Evolutionary conservation across 2,113 vertebrate species (phyloP).

Genomic region (Spizaetus ornatus): DNA sequence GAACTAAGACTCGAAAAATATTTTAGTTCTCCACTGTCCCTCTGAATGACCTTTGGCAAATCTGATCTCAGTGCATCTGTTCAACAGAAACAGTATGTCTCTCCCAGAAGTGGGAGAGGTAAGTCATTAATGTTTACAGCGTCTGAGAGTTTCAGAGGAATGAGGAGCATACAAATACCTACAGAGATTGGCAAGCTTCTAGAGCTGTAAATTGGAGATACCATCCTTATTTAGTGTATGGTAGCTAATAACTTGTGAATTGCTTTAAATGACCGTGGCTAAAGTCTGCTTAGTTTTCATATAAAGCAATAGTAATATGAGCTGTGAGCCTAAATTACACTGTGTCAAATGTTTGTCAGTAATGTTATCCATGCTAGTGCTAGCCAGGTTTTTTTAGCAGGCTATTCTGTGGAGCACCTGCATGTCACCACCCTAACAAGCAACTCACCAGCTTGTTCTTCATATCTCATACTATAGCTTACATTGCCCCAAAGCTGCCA

Average conservation of each 20-base stretch:
- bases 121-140: background rate
- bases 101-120: background rate
- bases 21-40: background rate
- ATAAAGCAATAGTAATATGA: background rate
- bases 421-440: background rate
- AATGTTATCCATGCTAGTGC: background rate
- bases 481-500: background rate
- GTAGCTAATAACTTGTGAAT: background rate
- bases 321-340: background rate
- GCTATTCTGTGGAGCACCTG: background rate
- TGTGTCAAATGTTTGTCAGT: background rate
- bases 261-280: background rate
- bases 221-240: background rate
- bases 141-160: background rate
- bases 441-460: background rate
- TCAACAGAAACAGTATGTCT: background rate
- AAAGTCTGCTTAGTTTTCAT: background rate
- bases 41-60: background rate
- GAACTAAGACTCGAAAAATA: background rate
- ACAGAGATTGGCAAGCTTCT: background rate
- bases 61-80: background rate
- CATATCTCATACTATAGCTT: background rate
- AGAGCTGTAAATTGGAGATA: background rate
- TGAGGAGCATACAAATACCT: background rate
- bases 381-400: background rate